phyloP scores from a whole-genome alignment of 1,140 invertebrate genomes.

The Drosophila sulfurigaster region DNA sequence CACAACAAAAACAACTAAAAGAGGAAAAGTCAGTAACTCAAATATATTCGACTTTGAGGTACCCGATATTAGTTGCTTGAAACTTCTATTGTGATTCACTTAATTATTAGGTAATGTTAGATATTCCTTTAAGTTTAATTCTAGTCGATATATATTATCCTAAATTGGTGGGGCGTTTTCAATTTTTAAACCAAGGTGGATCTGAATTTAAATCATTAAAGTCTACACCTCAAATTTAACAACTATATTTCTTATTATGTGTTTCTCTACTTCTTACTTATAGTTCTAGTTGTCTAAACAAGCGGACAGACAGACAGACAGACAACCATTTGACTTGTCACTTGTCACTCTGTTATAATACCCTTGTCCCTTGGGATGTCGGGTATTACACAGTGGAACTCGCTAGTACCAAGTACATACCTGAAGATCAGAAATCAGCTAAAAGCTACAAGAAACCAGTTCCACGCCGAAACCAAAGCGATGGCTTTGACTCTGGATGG shows the following conservation, averaged over 20 bases:
- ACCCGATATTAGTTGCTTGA: background rate
- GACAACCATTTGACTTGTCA: background rate
- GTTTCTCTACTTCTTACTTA: too few species aligned
- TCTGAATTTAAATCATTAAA: too few species aligned
- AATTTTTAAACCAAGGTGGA: too few species aligned
- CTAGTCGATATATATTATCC: too few species aligned
- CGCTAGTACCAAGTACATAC: conserved; percentile 27
- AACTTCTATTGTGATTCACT: too few species aligned
- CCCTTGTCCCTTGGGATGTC: background rate
- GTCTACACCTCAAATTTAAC: too few species aligned
- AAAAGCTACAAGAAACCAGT: conserved; percentile 18
- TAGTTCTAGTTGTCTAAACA: too few species aligned
- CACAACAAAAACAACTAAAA: conserved; percentile 27
- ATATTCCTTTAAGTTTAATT: too few species aligned
- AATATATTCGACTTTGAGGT: conserved; percentile 8
- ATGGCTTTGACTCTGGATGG: conserved; percentile 24
- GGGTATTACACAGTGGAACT: background rate
- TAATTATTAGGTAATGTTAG: too few species aligned
- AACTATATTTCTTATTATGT: too few species aligned
- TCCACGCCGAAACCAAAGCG: conserved; percentile 51
- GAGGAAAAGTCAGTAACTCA: background rate
- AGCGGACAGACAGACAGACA: background rate
- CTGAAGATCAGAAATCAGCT: conserved; percentile 21
- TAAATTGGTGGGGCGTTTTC: too few species aligned
- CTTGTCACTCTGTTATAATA: background rate